phyloP scores from a whole-genome alignment of 2,797 vertebrate genomes.

The Pseudotriccus pelzelni region DNA sequence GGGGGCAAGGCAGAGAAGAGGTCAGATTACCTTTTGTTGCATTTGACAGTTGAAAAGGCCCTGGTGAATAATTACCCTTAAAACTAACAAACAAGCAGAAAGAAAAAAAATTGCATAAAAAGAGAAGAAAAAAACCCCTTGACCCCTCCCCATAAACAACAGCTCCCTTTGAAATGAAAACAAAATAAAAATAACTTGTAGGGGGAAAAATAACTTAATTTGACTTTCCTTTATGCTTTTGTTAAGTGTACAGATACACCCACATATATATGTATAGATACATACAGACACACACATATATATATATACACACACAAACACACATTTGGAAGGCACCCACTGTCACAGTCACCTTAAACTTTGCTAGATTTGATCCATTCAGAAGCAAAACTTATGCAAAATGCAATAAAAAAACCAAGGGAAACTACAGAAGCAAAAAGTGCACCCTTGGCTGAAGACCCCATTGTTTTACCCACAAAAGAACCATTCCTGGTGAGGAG shows the following conservation, averaged over 20 bases:
- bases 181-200: neutral
- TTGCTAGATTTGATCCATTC: constrained; percentile 59
- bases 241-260: neutral
- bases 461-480: constrained; percentile 81
- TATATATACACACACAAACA: neutral
- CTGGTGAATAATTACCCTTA: constrained; percentile 88
- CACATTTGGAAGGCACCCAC: neutral
- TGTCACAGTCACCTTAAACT: neutral
- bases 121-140: neutral
- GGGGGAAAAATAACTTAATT: neutral
- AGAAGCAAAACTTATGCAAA: constrained; percentile 74
- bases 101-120: constrained; percentile 38
- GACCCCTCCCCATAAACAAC: neutral
- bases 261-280: neutral
- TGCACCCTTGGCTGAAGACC: constrained; percentile 59
- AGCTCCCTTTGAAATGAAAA: neutral
- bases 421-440: constrained; percentile 59
- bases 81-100: constrained; percentile 77
- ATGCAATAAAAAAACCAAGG: constrained; percentile 37
- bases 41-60: constrained; percentile 89
- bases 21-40: constrained; percentile 80
- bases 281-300: too few species aligned
- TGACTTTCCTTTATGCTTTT: neutral
- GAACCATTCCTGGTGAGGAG: constrained; percentile 48
- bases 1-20: constrained; percentile 57